Percentiles rank a stretch among this genome's conserved stretches.
Conservation (phyloP, 2,888 invertebrate genomes). For the Acrocera orbiculus region DNA sequence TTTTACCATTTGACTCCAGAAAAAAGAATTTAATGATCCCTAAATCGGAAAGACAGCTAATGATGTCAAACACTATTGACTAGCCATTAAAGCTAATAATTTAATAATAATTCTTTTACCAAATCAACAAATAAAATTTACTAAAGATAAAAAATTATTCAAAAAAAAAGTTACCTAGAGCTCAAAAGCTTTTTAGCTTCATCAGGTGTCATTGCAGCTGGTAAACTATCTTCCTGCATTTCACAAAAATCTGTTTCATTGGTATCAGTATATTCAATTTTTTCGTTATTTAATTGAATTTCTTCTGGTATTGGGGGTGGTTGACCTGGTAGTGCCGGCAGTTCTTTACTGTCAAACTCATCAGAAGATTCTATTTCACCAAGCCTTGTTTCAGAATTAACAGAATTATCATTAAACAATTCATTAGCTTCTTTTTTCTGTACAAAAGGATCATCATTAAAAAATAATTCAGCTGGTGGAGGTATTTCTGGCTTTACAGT, state of each 20-base stretch:
- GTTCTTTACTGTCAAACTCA: constrained; percentile 20
- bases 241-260: constrained; percentile 32
- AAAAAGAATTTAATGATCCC: no score
- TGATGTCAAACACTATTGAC: no score
- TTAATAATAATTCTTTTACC: no score
- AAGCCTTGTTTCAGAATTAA: neutral
- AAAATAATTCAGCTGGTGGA: constrained; percentile 18
- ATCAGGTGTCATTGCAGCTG: constrained; percentile 60
- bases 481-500: constrained; percentile 28
- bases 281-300: constrained; percentile 37
- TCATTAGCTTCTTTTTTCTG: no score
- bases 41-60: no score
- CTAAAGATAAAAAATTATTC: constrained; percentile 3
- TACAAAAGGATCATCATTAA: constrained; percentile 15
- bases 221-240: constrained; percentile 27
- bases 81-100: no score
- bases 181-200: constrained; percentile 77
- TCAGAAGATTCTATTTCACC: no score
- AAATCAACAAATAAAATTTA: neutral
- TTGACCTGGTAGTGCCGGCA: constrained; percentile 19
- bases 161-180: constrained; percentile 44
- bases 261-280: constrained; percentile 39
- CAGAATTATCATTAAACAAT: constrained; percentile 1
- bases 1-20: no score
- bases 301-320: constrained; percentile 31